These are phyloP conservation scores for Pocillopora meandrina DNA, from an alignment of 92 coral and sea anemone species.

Conservation along the genomic window DNA sequence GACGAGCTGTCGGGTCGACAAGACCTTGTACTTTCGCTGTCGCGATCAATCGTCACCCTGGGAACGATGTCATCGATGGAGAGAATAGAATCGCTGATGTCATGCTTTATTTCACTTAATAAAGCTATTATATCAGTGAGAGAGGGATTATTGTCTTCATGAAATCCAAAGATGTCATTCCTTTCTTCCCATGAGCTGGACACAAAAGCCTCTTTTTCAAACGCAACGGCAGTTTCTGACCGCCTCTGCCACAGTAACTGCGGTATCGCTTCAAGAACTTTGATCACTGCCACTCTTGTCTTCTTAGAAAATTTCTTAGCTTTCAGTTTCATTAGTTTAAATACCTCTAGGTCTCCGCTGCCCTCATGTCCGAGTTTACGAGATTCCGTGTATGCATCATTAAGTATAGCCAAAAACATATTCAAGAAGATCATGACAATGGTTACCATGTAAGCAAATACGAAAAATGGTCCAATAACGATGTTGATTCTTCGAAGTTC, in stretches of 20 bases:
- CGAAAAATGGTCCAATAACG: conserved; percentile 73
- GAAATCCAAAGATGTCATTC: not conserved
- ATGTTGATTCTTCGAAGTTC: conserved; percentile 55
- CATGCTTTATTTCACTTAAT: conserved; percentile 20
- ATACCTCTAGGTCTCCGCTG: conserved; percentile 27
- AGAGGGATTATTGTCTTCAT: conserved; percentile 4
- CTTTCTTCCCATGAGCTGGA: not conserved
- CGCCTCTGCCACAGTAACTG: not conserved
- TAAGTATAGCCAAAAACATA: conserved; percentile 88
- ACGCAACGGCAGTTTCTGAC: not conserved
- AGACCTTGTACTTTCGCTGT: conserved; percentile 20
- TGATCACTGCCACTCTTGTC: not conserved
- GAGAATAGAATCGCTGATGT: conserved; percentile 23
- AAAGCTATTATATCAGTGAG: conserved; percentile 23
- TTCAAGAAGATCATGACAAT: conserved; percentile 76
- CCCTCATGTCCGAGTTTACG: conserved; percentile 39
- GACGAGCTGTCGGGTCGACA: not conserved
- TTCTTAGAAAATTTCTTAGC: conserved; percentile 8
- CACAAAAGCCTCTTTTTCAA: conserved; percentile 5
- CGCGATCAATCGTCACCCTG: conserved; percentile 24
- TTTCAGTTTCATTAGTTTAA: conserved; percentile 3
- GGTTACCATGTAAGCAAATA: conserved; percentile 71
- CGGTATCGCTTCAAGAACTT: conserved; percentile 14
- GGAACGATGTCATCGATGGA: conserved; percentile 40
- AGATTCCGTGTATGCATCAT: conserved; percentile 73